Evolutionary conservation across 2,113 vertebrate species (phyloP).

Genomic region (Ginglymostoma cirratum): DNA sequence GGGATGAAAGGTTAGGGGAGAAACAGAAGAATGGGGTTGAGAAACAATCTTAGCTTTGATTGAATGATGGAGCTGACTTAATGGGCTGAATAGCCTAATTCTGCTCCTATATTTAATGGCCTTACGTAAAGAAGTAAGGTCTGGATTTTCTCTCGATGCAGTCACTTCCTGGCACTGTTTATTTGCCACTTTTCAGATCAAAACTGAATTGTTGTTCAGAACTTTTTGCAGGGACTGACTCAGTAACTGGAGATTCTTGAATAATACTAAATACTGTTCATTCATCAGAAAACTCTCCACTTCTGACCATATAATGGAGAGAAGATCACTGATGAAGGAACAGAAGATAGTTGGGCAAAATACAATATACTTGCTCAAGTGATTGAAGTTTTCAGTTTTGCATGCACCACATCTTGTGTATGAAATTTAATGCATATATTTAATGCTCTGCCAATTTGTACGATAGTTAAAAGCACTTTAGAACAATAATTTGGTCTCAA

Average conservation of each 20-base stretch:
- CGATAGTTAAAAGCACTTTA: not conserved
- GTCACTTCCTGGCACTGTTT: too few species aligned
- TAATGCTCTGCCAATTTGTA: not conserved
- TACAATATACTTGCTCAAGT: not conserved
- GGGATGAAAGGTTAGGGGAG: too few species aligned
- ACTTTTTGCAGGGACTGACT: not conserved
- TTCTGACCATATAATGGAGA: not conserved
- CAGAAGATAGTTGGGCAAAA: not conserved
- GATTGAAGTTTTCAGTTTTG: not conserved
- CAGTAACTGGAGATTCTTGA: not conserved
- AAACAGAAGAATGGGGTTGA: too few species aligned
- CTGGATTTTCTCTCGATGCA: not conserved
- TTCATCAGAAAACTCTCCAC: not conserved
- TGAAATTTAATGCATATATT: not conserved
- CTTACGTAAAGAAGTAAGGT: too few species aligned
- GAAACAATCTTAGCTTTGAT: too few species aligned
- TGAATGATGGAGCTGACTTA: too few species aligned
- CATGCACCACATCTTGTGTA: not conserved
- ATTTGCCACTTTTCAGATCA: too few species aligned
- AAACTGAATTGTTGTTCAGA: not conserved
- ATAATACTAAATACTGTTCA: not conserved
- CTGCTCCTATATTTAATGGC: too few species aligned
- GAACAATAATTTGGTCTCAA: not conserved
- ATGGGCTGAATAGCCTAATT: too few species aligned
- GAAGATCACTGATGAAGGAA: not conserved